Base-by-base conservation (phyloP, 1,140 invertebrate genomes). In the Trissolcus basalis region DNA sequence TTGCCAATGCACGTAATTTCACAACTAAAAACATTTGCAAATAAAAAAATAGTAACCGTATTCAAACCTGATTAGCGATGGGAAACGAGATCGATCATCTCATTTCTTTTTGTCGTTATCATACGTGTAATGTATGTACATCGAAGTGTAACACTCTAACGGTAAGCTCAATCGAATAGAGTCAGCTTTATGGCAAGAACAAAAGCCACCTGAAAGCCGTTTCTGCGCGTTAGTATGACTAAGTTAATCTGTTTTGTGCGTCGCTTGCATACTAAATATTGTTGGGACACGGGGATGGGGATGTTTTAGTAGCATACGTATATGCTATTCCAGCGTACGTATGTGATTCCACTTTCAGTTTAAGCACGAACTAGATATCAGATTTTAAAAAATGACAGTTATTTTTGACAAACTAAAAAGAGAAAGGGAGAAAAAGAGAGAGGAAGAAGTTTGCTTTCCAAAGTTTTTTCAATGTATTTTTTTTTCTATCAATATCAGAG, bases 181-280 rank as follows among this genome's bases (percentile, higher is more conserved):
- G 76, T 69, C 76, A 74, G 70, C 65, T 74, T 78, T 67, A 74
- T 70, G 67, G 67, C 60, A 76, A 76, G 67, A 76, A 76, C 67
- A 76, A 76, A 76, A 76, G 73, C 73, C 76, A 70, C 76, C 55
- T 73, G 69, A 78, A 73, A 78, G 70, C 76, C 61, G 65, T 73
- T 78, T 73, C 76, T 70, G 65, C 59, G 76, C 70, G 69, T 78
- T 78, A 70, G 64, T 78, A 73, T 78, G 70, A 78, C 76, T 70
- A 71, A 78, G 70, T 78, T 78, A 78, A 78, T 78, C 70, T 78
- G 77, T 78, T 74, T 78, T 63, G 70, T 56, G 77, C 77, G 77
- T 68, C 48, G 58, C 77, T 78, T 78, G 77, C 77, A 78, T 78
- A 78, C 70, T 74, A 73, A 78, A 74, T 73, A 68, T 78, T 53